Evolutionary conservation across 2,797 vertebrate genomes (phyloP).

Genomic region (Lateolabrax maculatus): DNA sequence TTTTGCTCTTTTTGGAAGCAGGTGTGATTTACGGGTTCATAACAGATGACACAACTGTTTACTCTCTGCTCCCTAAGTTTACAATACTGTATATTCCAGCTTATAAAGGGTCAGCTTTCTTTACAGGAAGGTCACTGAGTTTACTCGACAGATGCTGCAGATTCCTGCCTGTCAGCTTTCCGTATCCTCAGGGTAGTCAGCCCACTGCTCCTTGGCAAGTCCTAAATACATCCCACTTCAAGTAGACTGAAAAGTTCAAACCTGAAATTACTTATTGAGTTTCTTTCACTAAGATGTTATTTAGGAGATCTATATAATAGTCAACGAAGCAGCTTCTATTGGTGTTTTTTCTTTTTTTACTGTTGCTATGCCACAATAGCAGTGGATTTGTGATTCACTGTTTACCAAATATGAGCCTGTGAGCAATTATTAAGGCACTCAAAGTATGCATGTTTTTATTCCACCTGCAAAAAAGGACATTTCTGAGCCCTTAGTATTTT

Average conservation of each 20-base stretch:
- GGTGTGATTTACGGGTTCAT: not conserved
- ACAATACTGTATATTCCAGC: slow-evolving; percentile 5
- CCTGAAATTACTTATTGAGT: slow-evolving; percentile 5
- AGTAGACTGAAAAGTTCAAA: not conserved
- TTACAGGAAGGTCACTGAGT: slow-evolving; percentile 56
- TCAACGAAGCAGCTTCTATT: slow-evolving; percentile 33
- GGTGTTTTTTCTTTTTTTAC: slow-evolving; percentile 11
- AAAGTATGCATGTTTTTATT: slow-evolving; percentile 56
- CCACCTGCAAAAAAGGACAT: slow-evolving; percentile 69
- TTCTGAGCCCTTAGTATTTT: slow-evolving; percentile 32
- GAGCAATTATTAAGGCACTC: slow-evolving; percentile 66
- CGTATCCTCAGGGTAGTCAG: slow-evolving; percentile 30
- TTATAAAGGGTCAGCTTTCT: slow-evolving; percentile 19
- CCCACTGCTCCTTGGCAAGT: slow-evolving; percentile 14
- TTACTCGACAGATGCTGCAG: slow-evolving; percentile 53
- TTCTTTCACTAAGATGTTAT: slow-evolving; percentile 29
- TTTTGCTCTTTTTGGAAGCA: not conserved
- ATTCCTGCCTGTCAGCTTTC: slow-evolving; percentile 58
- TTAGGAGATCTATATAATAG: slow-evolving; percentile 15
- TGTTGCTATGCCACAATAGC: slow-evolving; percentile 64
- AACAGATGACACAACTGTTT: not conserved
- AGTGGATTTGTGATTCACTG: slow-evolving; percentile 54
- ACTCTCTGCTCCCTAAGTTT: not conserved
- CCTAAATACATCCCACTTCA: slow-evolving; percentile 22
- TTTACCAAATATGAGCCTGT: slow-evolving; percentile 61